These are phyloP conservation scores for Phaethornis superciliosus DNA, from an alignment of 2,113 vertebrate species.

Conservation along the genomic window DNA sequence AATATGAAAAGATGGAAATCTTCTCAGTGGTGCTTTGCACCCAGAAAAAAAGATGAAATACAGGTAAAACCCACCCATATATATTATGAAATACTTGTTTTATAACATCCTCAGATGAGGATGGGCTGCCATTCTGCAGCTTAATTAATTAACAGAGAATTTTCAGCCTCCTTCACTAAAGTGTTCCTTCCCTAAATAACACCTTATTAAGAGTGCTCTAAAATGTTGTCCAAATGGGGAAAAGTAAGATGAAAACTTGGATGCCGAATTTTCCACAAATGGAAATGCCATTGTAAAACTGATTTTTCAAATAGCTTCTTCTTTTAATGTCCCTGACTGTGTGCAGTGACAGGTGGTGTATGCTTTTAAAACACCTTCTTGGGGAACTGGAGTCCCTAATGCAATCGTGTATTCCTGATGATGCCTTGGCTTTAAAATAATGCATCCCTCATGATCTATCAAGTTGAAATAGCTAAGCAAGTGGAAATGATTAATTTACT, in stretches of 20 bases:
- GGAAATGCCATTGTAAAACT: neutral
- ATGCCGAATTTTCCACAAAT: neutral
- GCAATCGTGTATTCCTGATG: neutral
- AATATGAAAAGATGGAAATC: neutral
- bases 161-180: neutral
- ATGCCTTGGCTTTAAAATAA: conserved; percentile 37
- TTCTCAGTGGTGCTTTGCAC: neutral
- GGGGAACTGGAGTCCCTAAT: neutral
- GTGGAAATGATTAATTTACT: neutral
- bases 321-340: neutral
- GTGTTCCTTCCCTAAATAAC: neutral
- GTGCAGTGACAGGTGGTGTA: neutral
- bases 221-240: neutral
- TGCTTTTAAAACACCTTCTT: neutral
- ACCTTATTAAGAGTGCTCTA: neutral
- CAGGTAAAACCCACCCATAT: neutral
- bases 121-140: neutral
- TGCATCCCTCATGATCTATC: neutral
- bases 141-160: neutral
- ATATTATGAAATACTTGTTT: neutral
- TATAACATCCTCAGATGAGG: neutral
- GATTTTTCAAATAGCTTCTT: neutral
- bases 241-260: neutral
- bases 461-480: neutral
- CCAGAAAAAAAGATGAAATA: neutral